These are phyloP conservation scores for Myanophis thanlyinensis DNA, from an alignment of 2,113 vertebrate genomes.

Conservation along the genomic window DNA sequence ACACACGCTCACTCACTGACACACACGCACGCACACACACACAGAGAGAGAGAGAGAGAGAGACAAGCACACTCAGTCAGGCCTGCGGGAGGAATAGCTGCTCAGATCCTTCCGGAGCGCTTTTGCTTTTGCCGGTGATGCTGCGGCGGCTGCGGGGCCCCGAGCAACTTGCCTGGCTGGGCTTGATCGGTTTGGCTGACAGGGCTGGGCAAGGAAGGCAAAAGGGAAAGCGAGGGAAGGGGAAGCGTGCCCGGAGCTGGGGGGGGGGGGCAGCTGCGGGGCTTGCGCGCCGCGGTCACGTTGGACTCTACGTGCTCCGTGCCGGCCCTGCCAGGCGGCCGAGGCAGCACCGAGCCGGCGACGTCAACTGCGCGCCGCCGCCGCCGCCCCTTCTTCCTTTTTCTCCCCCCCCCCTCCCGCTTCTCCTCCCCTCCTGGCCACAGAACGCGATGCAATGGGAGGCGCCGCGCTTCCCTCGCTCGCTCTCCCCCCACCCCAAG, in stretches of 20 bases:
- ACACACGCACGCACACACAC: background rate
- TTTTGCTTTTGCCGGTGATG: slow-evolving; percentile 26
- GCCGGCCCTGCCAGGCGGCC: slow-evolving; percentile 77
- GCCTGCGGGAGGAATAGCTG: background rate
- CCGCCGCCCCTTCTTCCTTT: background rate
- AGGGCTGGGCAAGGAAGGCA: background rate
- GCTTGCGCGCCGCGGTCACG: slow-evolving; percentile 71
- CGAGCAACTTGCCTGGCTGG: background rate
- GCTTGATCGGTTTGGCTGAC: background rate
- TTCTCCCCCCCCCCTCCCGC: background rate
- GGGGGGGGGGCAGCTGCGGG: slow-evolving; percentile 3
- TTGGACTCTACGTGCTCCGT: slow-evolving; percentile 85
- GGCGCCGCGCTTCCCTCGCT: background rate
- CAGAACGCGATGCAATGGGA: slow-evolving; percentile 7
- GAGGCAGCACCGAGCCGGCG: slow-evolving; percentile 60
- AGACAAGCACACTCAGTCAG: too few relatives aligned
- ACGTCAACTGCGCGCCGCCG: slow-evolving; percentile 76
- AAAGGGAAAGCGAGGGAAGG: background rate
- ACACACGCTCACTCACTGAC: background rate
- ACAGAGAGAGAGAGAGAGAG: too few relatives aligned
- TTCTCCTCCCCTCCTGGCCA: background rate
- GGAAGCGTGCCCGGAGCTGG: background rate
- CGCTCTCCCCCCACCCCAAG: too few relatives aligned
- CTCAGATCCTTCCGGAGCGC: slow-evolving; percentile 12
- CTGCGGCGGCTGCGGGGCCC: background rate